Evolutionary conservation across 1,140 invertebrate genomes (phyloP), one percentile per base, ranked within the genome.

Genomic region (Mizuhopecten yessoensis): DNA sequence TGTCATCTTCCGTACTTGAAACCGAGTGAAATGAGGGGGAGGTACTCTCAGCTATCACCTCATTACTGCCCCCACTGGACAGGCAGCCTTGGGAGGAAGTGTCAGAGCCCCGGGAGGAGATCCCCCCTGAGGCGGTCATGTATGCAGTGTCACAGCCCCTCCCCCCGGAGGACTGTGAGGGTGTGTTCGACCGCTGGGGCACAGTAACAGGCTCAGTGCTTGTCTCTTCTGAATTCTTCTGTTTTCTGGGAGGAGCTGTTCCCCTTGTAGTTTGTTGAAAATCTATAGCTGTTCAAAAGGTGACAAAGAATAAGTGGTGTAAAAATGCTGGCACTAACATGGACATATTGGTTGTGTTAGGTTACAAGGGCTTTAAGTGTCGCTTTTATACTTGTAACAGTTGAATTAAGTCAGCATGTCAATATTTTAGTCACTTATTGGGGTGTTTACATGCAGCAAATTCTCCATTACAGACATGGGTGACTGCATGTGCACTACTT

Each of bases 271-370:
- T 92, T 39, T 90, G 45, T 42, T 92, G 86, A 89, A 91, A 92
- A 57, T 93, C 91, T 92, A 93, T 87, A 57, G 91, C 93, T 93
- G 90, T 90, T 87, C 49, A 93, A 92, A 93, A 87, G 86, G 87
- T 39, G 90, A 90, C 29, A 45, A 75, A 75, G n/a, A 75, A 75
- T 75, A 75, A 75, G 57, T 75, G 57, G 57, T 29, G 57, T 75
- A 75, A 75, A 75, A 75, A 75, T 75, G 57, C 57, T 75, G 57
- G 57, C n/a, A 75, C 57, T n/a, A 75, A 75, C 57, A 75, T 75
- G 23, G 57, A 75, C 57, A 75, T 75, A 29, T 29, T 75, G 9
- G 23, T 75, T 75, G 45, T 57, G n/a, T 75, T 75, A 75, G 57
- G 57, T 75, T 75, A 75, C 57, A 7, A 3, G 57, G 57, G n/a